Percentiles rank a stretch among this genome's conserved stretches.
Conservation (phyloP, 2,797 vertebrate genomes). For the Amblyraja radiata region DNA sequence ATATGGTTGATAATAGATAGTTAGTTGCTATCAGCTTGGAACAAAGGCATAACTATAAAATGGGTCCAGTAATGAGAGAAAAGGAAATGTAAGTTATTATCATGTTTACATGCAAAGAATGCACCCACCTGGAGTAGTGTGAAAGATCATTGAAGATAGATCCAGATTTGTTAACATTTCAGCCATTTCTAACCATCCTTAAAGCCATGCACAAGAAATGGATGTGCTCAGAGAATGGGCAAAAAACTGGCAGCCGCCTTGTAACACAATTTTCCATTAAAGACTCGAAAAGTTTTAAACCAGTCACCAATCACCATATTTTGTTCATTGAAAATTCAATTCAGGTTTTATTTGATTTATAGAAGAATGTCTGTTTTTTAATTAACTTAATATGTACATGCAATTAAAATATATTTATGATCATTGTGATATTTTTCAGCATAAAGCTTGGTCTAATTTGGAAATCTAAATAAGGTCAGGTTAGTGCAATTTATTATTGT, state of each 20-base stretch:
- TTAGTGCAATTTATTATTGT: constrained; percentile 9
- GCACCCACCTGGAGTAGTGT: not conserved
- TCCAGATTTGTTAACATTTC: too few relatives aligned
- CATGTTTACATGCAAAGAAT: not conserved
- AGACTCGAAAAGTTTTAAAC: not conserved
- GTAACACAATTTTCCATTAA: not conserved
- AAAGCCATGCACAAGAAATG: not conserved
- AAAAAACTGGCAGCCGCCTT: not conserved
- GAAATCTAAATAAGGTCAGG: constrained; percentile 8
- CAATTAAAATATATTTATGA: constrained; percentile 33
- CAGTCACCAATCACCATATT: not conserved
- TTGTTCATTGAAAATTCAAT: not conserved
- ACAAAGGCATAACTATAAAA: not conserved
- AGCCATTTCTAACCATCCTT: not conserved
- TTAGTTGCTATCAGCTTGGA: not conserved
- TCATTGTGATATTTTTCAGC: not conserved
- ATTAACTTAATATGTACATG: constrained; percentile 29
- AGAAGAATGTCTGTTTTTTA: constrained; percentile 21
- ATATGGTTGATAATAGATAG: not conserved
- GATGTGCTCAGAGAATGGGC: not conserved
- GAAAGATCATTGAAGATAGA: not conserved
- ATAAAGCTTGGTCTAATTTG: constrained; percentile 21
- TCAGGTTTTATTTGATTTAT: constrained; percentile 10
- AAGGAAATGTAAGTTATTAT: not conserved
- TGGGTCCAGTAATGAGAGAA: not conserved